Conservation (phyloP, 2,113 vertebrate species). For the Tragelaphus strepsiceros region DNA sequence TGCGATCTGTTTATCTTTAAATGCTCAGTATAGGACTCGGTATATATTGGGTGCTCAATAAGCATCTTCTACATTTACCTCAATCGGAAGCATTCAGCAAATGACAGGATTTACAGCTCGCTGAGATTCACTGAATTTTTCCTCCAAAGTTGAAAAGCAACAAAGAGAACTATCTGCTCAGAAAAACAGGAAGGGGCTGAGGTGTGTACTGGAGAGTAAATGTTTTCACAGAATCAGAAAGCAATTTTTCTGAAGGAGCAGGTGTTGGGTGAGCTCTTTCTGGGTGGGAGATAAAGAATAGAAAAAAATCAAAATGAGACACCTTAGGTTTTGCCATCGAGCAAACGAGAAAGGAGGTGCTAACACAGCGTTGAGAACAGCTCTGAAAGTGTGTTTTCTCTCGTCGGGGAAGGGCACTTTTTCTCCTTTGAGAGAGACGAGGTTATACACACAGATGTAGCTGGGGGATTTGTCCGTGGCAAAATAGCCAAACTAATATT, state of each 20-base stretch:
- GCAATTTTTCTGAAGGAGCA: slow-evolving; percentile 57
- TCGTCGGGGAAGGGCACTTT: not conserved
- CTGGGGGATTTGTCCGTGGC: slow-evolving; percentile 25
- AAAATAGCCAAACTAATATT: slow-evolving; percentile 43
- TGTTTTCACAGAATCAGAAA: slow-evolving; percentile 56
- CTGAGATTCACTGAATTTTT: slow-evolving; percentile 13
- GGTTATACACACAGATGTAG: slow-evolving; percentile 39
- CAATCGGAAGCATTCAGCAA: slow-evolving; percentile 5
- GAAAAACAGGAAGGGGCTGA: slow-evolving; percentile 7
- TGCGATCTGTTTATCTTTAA: not conserved
- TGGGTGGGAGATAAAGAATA: slow-evolving; percentile 42
- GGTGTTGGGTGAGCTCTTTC: slow-evolving; percentile 40
- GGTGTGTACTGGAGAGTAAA: slow-evolving; percentile 11
- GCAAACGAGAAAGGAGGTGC: slow-evolving; percentile 32
- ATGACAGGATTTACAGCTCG: not conserved
- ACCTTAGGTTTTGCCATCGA: slow-evolving; percentile 45
- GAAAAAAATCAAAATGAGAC: slow-evolving; percentile 64
- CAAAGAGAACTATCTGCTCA: not conserved
- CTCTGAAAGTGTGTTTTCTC: slow-evolving; percentile 23
- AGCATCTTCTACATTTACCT: not conserved
- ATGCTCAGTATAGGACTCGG: not conserved
- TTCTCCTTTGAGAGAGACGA: not conserved
- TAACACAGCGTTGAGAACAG: not conserved
- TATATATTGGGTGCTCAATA: not conserved
- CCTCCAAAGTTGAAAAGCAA: slow-evolving; percentile 22